Percentiles rank a stretch among this genome's conserved stretches.
Conservation (phyloP, 2,888 invertebrate species). For the Exocentrus adspersus region DNA sequence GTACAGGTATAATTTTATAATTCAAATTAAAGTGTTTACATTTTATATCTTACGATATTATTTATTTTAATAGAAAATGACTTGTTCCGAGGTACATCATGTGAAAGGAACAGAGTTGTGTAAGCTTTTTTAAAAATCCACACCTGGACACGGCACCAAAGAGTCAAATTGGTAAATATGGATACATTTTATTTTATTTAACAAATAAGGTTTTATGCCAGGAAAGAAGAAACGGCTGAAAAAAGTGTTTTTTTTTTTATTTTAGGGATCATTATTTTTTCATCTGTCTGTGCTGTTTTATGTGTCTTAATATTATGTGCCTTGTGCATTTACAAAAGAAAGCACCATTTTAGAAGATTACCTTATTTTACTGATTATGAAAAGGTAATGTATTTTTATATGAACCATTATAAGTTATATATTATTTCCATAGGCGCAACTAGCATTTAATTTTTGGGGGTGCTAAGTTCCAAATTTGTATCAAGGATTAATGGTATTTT, state of each 20-base stretch:
- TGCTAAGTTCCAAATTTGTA: no score
- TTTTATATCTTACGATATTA: neutral
- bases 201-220: no score
- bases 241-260: no score
- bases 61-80: neutral
- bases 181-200: no score
- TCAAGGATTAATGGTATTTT: no score
- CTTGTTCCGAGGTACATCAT: neutral
- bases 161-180: neutral
- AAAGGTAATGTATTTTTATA: neutral
- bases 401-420: no score
- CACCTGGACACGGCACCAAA: neutral
- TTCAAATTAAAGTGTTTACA: no score
- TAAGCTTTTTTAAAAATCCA: constrained; percentile 10
- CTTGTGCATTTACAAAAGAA: neutral
- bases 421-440: no score
- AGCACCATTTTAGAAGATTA: neutral
- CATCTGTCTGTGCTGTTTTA: neutral
- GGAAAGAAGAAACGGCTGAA: no score
- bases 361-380: neutral
- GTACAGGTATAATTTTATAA: no score
- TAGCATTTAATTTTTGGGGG: no score
- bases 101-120: constrained; percentile 1
- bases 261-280: neutral
- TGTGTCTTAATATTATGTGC: neutral